These are phyloP conservation scores for Gila orcuttii DNA, from an alignment of 2,113 vertebrate genomes.

Conservation along the genomic window DNA sequence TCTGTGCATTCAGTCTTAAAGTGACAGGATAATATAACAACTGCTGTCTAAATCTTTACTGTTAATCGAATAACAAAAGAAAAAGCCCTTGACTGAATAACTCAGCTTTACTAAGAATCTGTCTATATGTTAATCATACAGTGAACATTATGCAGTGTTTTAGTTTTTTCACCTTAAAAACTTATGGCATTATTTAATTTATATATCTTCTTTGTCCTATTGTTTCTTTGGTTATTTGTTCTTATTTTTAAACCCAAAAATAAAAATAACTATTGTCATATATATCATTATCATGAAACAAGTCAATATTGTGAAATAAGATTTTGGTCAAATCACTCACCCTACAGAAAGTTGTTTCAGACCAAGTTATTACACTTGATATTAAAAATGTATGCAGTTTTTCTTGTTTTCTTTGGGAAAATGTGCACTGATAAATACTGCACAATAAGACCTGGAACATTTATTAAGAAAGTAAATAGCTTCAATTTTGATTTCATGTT, in stretches of 20 bases:
- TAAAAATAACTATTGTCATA: neutral
- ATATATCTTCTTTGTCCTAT: neutral
- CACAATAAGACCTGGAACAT: neutral
- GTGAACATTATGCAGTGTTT: no score
- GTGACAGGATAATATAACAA: no score
- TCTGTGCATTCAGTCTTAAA: no score
- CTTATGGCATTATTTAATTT: neutral
- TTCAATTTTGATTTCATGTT: neutral
- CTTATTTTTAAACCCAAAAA: neutral
- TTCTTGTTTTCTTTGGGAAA: neutral
- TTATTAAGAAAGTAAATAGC: neutral
- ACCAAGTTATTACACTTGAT: neutral
- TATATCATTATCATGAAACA: no score
- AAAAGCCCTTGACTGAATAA: no score
- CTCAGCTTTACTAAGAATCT: neutral
- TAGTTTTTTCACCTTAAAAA: no score
- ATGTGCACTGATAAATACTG: neutral
- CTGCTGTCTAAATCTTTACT: no score
- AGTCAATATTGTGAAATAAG: neutral
- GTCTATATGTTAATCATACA: no score
- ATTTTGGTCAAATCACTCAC: neutral
- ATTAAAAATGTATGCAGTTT: no score
- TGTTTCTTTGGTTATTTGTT: neutral
- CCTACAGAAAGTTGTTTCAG: neutral
- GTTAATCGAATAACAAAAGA: no score